phyloP scores from a whole-genome alignment of 2,113 vertebrate species.

The Dromaius novaehollandiae region DNA sequence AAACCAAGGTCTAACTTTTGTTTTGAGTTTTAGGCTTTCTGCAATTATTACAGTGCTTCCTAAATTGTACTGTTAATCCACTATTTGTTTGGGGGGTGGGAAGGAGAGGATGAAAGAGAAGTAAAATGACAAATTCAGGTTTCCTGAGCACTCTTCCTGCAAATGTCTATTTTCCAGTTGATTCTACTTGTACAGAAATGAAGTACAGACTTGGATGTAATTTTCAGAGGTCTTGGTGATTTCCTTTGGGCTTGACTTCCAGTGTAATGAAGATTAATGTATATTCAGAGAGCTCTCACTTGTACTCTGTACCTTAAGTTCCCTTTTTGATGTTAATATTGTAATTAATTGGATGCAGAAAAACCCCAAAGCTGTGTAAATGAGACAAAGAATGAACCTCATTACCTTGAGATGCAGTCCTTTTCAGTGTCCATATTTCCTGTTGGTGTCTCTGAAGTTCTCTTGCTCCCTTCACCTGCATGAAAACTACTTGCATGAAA shows the following conservation, averaged over 20 bases:
- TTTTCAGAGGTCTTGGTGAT: not conserved
- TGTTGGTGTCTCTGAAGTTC: not conserved
- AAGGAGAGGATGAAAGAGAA: not conserved
- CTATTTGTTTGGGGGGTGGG: not conserved
- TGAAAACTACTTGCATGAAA: slow-evolving; percentile 15
- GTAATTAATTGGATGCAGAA: not conserved
- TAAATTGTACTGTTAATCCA: not conserved
- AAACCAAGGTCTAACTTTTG: not conserved
- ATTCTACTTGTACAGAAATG: not conserved
- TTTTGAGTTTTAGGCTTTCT: not conserved
- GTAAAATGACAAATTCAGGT: not conserved
- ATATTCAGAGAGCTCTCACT: not conserved
- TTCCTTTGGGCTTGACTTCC: not conserved
- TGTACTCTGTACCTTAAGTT: not conserved
- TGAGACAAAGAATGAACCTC: not conserved
- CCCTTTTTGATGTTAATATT: not conserved
- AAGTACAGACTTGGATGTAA: not conserved
- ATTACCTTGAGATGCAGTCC: not conserved
- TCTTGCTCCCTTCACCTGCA: not conserved
- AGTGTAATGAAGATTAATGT: not conserved
- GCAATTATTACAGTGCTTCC: not conserved
- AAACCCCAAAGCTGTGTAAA: not conserved
- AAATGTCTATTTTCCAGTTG: not conserved
- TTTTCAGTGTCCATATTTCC: not conserved
- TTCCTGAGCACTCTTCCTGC: not conserved